Evolutionary conservation across 2,113 vertebrate genomes (phyloP), one percentile per base, ranked within the genome.

Genomic region (Salvator merianae): DNA sequence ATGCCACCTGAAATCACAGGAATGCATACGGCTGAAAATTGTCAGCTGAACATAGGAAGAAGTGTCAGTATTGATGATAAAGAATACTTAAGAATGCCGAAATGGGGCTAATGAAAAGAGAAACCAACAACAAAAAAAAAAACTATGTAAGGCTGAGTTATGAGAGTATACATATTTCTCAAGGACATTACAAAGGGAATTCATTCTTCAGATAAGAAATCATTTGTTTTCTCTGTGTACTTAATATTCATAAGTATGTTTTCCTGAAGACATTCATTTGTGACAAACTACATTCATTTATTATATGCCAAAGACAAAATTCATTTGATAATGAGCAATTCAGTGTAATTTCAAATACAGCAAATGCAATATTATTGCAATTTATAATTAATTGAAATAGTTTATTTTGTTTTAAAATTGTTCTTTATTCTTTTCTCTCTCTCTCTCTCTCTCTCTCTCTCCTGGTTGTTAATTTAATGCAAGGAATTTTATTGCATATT

Each of bases 401-500:
- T 26, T 59, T 87, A 34, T 55, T 88, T 40, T 82, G 81, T 86
- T n/a, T 68, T 83, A 78, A 87, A 89, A 80, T 71, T 36, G 83
- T 82, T 74, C n/a, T 0, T 0, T 77, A 90, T 88, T 86, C 24
- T 24, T 89, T 88, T 87, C 78, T 81, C 55, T 59, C 55, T 59
- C 18, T 20, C 55, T 59, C 20, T 16, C n/a, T 87, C 78, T 81
- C 55, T 59, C 55, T 59, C 18, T 20, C 55, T 59, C 20, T 16
- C n/a, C n/a, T n/a, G n/a, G 55, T 20, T 66, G 84, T 87, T 88
- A 91, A 90, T 90, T 40, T 81, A 86, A 47, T 30, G 0, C 2
- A 87, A 77, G 63, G 82, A 88, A 70, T 88, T 88, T 89, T 65
- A 36, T 77, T 73, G 0, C 30, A 82, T 63, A 20, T 88, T 93